These are phyloP conservation scores for Elgonia sp. DNA, from an alignment of 2,888 invertebrate species.

Conservation along the genomic window DNA sequence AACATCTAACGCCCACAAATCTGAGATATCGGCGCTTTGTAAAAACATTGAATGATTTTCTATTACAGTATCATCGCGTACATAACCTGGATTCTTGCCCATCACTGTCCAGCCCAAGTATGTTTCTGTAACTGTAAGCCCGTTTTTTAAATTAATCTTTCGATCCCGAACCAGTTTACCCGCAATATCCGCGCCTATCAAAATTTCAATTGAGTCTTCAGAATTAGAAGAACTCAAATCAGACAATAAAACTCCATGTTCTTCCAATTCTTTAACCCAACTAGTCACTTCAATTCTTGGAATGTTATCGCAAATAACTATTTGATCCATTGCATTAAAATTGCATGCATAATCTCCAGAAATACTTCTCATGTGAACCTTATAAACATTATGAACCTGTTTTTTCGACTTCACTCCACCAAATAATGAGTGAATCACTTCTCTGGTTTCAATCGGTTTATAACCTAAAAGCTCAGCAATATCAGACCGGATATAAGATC, in stretches of 20 bases:
- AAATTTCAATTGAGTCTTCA: conserved; percentile 52
- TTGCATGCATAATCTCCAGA: conserved; percentile 73
- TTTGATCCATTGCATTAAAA: conserved; percentile 74
- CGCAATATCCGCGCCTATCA: conserved; percentile 49
- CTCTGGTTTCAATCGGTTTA: conserved; percentile 56
- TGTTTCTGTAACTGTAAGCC: conserved; percentile 79
- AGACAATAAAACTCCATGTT: background rate
- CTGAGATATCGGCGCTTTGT: conserved; percentile 71
- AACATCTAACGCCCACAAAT: too few species aligned
- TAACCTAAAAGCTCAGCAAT: conserved; percentile 75
- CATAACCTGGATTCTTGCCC: conserved; percentile 74
- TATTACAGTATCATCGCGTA: conserved; percentile 59
- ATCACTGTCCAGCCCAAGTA: conserved; percentile 80
- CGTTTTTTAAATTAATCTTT: conserved; percentile 72
- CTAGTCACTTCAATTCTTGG: conserved; percentile 58
- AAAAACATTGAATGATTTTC: conserved; percentile 65
- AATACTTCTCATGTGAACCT: conserved; percentile 66
- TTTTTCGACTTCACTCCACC: conserved; percentile 70
- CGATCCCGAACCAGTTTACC: conserved; percentile 78
- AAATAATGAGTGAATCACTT: conserved; percentile 75
- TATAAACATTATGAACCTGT: conserved; percentile 67
- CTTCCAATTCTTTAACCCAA: conserved; percentile 70
- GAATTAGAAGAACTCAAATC: background rate
- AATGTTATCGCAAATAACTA: conserved; percentile 68
- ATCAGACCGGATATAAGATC: too few species aligned